Conservation (phyloP, 2,113 vertebrate species). For the Lophochroa leadbeateri region DNA sequence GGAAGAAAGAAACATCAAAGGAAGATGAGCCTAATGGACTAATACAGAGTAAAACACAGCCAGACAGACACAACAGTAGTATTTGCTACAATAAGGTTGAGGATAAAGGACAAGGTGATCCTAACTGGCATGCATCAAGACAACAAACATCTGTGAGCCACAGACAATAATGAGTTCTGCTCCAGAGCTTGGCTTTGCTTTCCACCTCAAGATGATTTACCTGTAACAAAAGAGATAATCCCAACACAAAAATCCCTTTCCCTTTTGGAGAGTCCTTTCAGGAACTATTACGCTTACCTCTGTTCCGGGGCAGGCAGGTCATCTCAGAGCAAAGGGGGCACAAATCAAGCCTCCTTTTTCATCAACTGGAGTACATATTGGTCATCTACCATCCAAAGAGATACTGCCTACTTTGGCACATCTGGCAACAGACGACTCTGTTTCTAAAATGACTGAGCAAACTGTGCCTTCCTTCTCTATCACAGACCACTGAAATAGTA, state of each 20-base stretch:
- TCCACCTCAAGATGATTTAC: background rate
- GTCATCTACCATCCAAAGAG: background rate
- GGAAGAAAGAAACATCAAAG: background rate
- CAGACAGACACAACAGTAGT: background rate
- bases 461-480: background rate
- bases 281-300: background rate
- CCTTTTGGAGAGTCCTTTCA: background rate
- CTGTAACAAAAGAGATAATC: background rate
- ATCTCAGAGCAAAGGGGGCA: background rate
- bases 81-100: background rate
- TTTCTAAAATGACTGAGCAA: background rate
- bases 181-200: background rate
- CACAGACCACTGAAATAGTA: background rate
- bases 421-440: background rate
- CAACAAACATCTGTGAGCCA: background rate
- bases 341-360: background rate
- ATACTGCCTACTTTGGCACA: background rate
- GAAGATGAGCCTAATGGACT: background rate
- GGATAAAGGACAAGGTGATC: background rate
- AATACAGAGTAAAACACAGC: background rate
- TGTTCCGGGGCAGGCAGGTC: background rate
- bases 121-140: background rate
- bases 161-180: background rate
- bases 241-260: background rate
- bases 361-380: background rate